Evolutionary conservation across 2,113 vertebrate genomes (phyloP).

Genomic region (Calonectris borealis): DNA sequence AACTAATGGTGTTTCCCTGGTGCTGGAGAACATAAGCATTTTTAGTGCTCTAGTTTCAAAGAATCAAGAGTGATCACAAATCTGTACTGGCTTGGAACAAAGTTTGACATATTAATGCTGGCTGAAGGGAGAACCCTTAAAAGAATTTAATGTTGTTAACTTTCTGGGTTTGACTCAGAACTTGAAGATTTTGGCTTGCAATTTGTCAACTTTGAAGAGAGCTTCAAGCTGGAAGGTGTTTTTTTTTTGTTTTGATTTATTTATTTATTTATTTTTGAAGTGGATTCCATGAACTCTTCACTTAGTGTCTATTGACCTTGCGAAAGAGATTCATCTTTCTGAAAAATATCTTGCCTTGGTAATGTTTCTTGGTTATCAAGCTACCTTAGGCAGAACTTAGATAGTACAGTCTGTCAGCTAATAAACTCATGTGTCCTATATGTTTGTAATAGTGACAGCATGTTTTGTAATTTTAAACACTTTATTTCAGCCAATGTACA

Average conservation of each 20-base stretch:
- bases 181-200: not conserved
- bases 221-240: not conserved
- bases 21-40: not conserved
- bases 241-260: too few species aligned
- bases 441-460: not conserved
- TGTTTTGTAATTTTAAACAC: not conserved
- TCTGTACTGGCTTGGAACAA: not conserved
- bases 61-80: not conserved
- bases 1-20: not conserved
- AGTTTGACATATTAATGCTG: not conserved
- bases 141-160: not conserved
- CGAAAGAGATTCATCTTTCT: not conserved
- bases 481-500: not conserved
- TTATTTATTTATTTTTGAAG: not conserved
- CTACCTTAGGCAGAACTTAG: not conserved
- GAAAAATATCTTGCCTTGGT: not conserved
- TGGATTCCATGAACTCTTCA: not conserved
- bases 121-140: not conserved
- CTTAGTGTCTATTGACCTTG: not conserved
- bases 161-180: not conserved
- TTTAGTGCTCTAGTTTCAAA: not conserved
- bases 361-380: not conserved
- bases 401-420: not conserved
- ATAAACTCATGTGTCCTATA: not conserved
- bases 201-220: not conserved